phyloP scores from a whole-genome alignment of 2,797 vertebrate species.

The Manis crassicaudata region DNA sequence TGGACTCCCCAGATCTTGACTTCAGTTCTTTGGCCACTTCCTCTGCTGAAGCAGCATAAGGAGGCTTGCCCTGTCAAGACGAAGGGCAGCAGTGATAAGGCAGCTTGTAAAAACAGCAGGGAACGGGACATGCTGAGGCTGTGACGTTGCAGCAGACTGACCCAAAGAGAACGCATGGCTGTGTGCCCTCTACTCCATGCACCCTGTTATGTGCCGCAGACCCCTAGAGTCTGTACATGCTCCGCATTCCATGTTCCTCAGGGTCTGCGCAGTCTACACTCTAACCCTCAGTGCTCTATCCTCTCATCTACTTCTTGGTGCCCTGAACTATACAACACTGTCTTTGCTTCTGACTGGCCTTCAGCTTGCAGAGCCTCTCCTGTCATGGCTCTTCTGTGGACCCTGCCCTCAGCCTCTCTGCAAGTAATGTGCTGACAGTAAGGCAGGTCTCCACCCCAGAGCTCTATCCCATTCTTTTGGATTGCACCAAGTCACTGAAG shows the following conservation, averaged over 20 bases:
- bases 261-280: too few relatives aligned
- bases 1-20: slow-evolving; percentile 89
- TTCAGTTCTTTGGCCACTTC: slow-evolving; percentile 92
- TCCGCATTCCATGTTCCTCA: background rate
- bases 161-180: background rate
- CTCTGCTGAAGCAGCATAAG: slow-evolving; percentile 90
- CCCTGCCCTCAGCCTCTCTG: background rate
- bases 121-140: background rate
- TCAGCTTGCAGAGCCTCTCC: background rate
- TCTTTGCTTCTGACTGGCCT: background rate
- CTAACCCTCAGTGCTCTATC: background rate
- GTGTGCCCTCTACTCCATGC: background rate
- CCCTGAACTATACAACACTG: background rate
- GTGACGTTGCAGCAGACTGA: too few relatives aligned
- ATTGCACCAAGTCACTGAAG: background rate
- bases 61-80: slow-evolving; percentile 90
- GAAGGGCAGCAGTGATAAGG: slow-evolving; percentile 60
- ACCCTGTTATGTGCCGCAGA: background rate
- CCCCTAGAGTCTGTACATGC: too few relatives aligned
- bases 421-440: background rate
- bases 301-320: background rate
- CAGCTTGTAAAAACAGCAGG: background rate
- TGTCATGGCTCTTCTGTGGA: background rate
- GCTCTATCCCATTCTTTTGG: background rate
- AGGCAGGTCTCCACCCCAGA: background rate